Evolutionary conservation across 2,888 invertebrate genomes (phyloP), one percentile per base, ranked within the genome.

Genomic region (Phengaris arion): DNA sequence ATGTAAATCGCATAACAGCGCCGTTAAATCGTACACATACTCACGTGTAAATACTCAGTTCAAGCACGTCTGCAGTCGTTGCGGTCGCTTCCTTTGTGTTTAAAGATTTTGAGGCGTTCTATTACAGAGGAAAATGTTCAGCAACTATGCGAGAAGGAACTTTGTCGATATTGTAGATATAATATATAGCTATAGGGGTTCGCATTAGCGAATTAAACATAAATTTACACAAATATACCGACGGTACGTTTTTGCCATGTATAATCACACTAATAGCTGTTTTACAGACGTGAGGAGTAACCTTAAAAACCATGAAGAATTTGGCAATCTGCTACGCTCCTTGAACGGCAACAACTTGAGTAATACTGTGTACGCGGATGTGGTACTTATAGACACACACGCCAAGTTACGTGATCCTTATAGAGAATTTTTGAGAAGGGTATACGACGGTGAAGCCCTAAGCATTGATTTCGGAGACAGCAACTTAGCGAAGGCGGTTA

Each of bases 391-490:
- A 0, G 95, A 95, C 84, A 83, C 86, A 12, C 90, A 90, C 15
- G 94, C 90, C 77, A 93, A 92, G 0, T 89, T 96, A 35, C 91
- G 95, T 10, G 87, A 88, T 0, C 83, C 94, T 69, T 96, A 95
- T 82, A 88, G 86, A 69, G 82, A 89, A 2, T 94, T 94, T 74
- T 91, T 95, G n/a, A 83, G 88, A 54, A 85, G 88, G 5, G 89
- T 95, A 1, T 96, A 96, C 83, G 86, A 88, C 0, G 95, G 94
- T 73, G 94, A 95, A 76, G 90, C 95, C 4, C 81, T 94, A 7
- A 91, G 89, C 77, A 87, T 95, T 0, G 94, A 96, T 82, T 96
- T 96, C 82, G 81, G 80, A 57, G 82, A 87, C 45, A 85, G 87
- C 75, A 85, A 88, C 0, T 78, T 81, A 68, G 85, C 84, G 51